phyloP scores from a whole-genome alignment of 2,888 invertebrate species.

The Villa cingulata region DNA sequence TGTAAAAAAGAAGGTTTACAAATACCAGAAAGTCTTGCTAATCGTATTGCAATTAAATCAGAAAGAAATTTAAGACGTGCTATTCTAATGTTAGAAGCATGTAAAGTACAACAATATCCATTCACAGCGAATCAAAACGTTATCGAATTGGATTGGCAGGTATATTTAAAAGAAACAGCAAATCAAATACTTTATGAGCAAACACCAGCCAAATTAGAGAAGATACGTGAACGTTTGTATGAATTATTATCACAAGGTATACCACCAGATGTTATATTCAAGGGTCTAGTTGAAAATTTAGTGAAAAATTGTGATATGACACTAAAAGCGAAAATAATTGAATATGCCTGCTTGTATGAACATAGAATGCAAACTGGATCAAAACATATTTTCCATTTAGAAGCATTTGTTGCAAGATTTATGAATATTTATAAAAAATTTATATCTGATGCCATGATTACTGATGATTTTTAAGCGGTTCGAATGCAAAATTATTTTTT shows the following conservation, averaged over 20 bases:
- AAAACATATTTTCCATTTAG: slow-evolving; percentile 91
- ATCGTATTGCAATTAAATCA: slow-evolving; percentile 62
- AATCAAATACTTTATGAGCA: slow-evolving; percentile 75
- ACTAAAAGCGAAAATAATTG: slow-evolving; percentile 72
- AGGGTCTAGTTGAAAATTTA: slow-evolving; percentile 68
- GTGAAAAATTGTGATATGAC: slow-evolving; percentile 81
- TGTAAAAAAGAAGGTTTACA: slow-evolving; percentile 70
- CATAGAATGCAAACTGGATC: slow-evolving; percentile 84
- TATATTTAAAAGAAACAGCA: slow-evolving; percentile 76
- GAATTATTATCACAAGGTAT: slow-evolving; percentile 89
- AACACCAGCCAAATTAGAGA: slow-evolving; percentile 66
- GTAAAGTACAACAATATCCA: slow-evolving; percentile 83
- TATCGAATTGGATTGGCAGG: slow-evolving; percentile 85
- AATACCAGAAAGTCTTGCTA: slow-evolving; percentile 62
- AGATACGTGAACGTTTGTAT: slow-evolving; percentile 78
- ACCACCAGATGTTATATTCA: slow-evolving; percentile 83
- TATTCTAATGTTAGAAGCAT: slow-evolving; percentile 84
- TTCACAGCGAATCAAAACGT: slow-evolving; percentile 67
- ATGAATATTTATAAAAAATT: slow-evolving; percentile 89
- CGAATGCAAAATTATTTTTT: neutral
- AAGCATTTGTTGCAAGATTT: slow-evolving; percentile 92
- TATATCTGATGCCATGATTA: slow-evolving; percentile 31
- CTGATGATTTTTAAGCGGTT: slow-evolving; percentile 27
- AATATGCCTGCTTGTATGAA: slow-evolving; percentile 80
- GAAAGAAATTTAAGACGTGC: slow-evolving; percentile 85